phyloP scores from a whole-genome alignment of 53 echinoderm and acorn worm species.

The Pentamera pediparva region DNA sequence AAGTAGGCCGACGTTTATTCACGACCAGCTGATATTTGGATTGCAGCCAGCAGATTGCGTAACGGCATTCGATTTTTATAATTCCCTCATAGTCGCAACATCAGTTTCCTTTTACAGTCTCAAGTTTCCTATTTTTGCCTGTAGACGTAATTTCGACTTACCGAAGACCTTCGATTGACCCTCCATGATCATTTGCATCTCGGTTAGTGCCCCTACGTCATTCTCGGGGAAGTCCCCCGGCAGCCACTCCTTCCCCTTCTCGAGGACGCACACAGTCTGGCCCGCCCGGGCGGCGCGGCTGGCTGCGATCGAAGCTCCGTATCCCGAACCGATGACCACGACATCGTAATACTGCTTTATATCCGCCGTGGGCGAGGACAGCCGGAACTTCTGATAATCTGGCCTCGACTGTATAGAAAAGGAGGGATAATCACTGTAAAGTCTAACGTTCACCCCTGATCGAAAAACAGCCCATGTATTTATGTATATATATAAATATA shows the following conservation, averaged over 20 bases:
- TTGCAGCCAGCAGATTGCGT: background rate
- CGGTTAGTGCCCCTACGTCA: slow-evolving; percentile 32
- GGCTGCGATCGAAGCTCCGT: slow-evolving; percentile 44
- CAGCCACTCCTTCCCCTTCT: slow-evolving; percentile 45
- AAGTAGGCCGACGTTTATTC: too few relatives aligned
- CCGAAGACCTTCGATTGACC: slow-evolving; percentile 7
- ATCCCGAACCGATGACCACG: slow-evolving; percentile 43
- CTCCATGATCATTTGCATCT: slow-evolving; percentile 25
- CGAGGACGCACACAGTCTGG: slow-evolving; percentile 39
- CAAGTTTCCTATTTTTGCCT: background rate
- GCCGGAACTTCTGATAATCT: slow-evolving; percentile 19
- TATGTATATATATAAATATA: background rate
- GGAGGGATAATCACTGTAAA: background rate
- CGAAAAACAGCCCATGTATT: background rate
- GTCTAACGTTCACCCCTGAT: background rate
- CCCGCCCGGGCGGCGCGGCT: slow-evolving; percentile 34
- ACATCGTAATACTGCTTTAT: slow-evolving; percentile 40
- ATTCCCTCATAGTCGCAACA: background rate
- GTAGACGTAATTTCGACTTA: background rate
- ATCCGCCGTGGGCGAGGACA: slow-evolving; percentile 26
- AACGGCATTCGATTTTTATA: background rate
- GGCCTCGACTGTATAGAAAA: background rate
- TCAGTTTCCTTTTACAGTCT: background rate
- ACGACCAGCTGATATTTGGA: too few relatives aligned
- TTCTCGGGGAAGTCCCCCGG: slow-evolving; percentile 50